These are phyloP conservation scores for Hypolimnas misippus DNA, from an alignment of 2,888 invertebrate genomes.

Conservation along the genomic window DNA sequence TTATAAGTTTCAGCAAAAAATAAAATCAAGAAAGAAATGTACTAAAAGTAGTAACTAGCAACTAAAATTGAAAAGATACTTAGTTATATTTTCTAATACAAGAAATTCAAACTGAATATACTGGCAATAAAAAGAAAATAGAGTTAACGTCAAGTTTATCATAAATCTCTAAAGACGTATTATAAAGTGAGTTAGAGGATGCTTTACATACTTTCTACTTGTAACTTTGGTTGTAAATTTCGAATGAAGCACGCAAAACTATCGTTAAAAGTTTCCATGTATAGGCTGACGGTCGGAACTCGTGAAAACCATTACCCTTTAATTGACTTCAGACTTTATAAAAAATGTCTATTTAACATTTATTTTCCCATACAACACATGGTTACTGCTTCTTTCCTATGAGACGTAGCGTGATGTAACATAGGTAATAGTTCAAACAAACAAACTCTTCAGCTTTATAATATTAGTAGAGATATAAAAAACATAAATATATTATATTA, in stretches of 20 bases:
- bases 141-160: constrained; percentile 24
- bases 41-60: too few relatives aligned
- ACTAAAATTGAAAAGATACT: too few relatives aligned
- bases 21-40: neutral
- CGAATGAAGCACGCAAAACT: constrained; percentile 36
- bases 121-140: constrained; percentile 7
- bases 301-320: constrained; percentile 24
- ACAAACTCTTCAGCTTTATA: too few relatives aligned
- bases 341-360: neutral
- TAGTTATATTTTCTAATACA: neutral
- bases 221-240: constrained; percentile 41
- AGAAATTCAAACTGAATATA: neutral
- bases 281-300: constrained; percentile 14
- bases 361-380: neutral
- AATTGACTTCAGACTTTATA: constrained; percentile 6
- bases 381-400: too few relatives aligned
- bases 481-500: too few relatives aligned
- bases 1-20: too few relatives aligned
- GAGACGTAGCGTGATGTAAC: too few relatives aligned
- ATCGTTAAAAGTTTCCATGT: constrained; percentile 41
- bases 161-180: constrained; percentile 34
- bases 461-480: too few relatives aligned
- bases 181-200: constrained; percentile 31
- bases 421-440: too few relatives aligned
- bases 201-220: constrained; percentile 33